Conservation (phyloP, 2,113 vertebrate genomes). For the Dicrurus megarhynchus region DNA sequence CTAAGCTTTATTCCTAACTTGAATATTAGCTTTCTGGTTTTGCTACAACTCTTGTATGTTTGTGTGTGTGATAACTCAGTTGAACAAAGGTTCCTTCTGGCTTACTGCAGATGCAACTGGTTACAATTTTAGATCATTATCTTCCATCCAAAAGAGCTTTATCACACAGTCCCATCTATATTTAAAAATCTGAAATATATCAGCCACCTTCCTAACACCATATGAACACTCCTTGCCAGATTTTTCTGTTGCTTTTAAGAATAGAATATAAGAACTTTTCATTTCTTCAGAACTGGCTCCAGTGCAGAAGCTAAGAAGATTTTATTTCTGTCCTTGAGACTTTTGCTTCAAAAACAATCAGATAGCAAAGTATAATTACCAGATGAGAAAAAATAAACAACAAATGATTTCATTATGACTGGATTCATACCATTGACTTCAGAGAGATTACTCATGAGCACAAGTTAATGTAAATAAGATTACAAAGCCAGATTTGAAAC, state of each 20-base stretch:
- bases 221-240: not conserved
- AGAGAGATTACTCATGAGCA: not conserved
- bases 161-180: not conserved
- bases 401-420: conserved; percentile 5
- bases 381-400: conserved; percentile 32
- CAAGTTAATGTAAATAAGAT: conserved; percentile 2
- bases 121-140: not conserved
- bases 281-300: not conserved
- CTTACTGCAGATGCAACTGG: not conserved
- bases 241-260: not conserved
- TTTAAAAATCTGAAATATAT: not conserved
- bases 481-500: not conserved
- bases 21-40: not conserved
- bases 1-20: not conserved
- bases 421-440: not conserved
- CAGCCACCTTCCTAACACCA: not conserved
- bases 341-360: not conserved
- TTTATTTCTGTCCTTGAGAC: not conserved
- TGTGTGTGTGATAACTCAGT: not conserved
- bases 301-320: not conserved
- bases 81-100: not conserved
- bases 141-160: not conserved
- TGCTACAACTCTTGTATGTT: not conserved
- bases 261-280: not conserved
- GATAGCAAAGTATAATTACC: conserved; percentile 2